These are phyloP conservation scores for Trinorchestia longiramus DNA, from an alignment of 1,140 invertebrate genomes.

Conservation along the genomic window DNA sequence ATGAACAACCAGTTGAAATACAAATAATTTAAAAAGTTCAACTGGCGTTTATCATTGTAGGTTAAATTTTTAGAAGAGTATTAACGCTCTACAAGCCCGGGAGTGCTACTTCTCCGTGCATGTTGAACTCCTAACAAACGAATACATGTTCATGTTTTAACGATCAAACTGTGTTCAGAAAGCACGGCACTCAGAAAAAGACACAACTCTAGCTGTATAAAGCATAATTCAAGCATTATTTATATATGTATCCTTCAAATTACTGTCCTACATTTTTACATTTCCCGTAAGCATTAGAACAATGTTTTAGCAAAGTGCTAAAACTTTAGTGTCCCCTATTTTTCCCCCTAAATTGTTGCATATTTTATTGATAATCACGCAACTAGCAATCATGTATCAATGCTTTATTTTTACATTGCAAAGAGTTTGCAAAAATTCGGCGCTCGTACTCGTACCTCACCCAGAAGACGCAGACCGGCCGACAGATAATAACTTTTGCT, in stretches of 20 bases:
- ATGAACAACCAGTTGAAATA: too few relatives aligned
- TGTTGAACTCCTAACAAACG: neutral
- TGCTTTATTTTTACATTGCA: neutral
- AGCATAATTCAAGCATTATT: neutral
- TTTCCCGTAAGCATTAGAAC: neutral
- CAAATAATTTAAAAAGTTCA: too few relatives aligned
- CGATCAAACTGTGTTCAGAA: neutral
- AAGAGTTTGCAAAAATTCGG: neutral
- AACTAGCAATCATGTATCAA: neutral
- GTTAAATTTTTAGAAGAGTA: too few relatives aligned
- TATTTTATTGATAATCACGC: neutral
- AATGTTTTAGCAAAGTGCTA: neutral
- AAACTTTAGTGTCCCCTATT: neutral
- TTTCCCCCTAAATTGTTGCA: neutral
- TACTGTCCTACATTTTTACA: neutral
- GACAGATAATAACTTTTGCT: neutral
- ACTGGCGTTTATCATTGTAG: too few relatives aligned
- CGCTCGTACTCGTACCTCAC: neutral
- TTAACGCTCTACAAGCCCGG: neutral
- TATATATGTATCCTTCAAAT: neutral
- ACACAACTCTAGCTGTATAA: neutral
- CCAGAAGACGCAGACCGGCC: neutral
- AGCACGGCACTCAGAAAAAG: neutral
- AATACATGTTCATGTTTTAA: neutral
- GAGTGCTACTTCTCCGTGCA: neutral